Evolutionary conservation across 2,888 invertebrate genomes (phyloP).

Genomic region (Labia minor): DNA sequence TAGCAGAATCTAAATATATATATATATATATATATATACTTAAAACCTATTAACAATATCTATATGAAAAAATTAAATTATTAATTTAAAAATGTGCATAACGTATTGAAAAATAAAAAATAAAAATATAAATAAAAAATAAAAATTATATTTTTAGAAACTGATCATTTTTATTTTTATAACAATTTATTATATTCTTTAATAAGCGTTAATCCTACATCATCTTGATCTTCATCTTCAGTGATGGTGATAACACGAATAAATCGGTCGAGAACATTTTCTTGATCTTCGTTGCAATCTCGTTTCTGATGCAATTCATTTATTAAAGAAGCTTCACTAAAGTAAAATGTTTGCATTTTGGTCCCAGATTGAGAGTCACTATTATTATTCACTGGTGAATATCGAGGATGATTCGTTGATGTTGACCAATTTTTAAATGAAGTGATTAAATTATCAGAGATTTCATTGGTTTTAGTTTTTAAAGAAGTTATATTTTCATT

Average conservation of each 20-base stretch:
- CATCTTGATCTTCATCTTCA: constrained; percentile 34
- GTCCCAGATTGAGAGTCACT: constrained; percentile 29
- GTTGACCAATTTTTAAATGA: constrained; percentile 32
- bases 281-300: constrained; percentile 37
- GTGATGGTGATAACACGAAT: constrained; percentile 43
- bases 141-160: too few species aligned
- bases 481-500: constrained; percentile 33
- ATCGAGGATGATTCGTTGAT: constrained; percentile 33
- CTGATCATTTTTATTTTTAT: too few species aligned
- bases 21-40: too few species aligned
- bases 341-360: constrained; percentile 29
- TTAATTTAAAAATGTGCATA: too few species aligned
- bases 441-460: constrained; percentile 25
- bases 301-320: constrained; percentile 9
- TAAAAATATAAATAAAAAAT: too few species aligned
- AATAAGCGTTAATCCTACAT: too few species aligned
- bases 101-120: too few species aligned
- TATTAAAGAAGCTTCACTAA: not conserved
- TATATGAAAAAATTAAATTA: too few species aligned
- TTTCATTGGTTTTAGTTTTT: constrained; percentile 31
- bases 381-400: constrained; percentile 23
- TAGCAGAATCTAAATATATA: too few species aligned
- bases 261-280: constrained; percentile 47
- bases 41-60: too few species aligned
- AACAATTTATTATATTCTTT: too few species aligned